These are phyloP conservation scores for Apodemia zela DNA, from an alignment of 2,888 invertebrate genomes.

Conservation along the genomic window DNA sequence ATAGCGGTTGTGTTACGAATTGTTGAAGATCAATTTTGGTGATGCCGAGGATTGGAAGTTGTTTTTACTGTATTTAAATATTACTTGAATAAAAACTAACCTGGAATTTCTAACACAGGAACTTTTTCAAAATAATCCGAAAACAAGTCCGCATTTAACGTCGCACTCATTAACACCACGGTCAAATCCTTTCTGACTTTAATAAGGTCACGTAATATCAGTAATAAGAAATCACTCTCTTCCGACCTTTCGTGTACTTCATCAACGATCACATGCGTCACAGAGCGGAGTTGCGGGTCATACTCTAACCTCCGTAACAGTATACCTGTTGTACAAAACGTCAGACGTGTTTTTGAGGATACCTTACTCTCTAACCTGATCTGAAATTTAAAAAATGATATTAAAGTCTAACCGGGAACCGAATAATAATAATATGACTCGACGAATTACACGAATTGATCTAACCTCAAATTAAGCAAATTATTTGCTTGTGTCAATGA, in stretches of 20 bases:
- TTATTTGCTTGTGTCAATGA: too few relatives aligned
- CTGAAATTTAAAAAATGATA: constrained; percentile 69
- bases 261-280: constrained; percentile 93
- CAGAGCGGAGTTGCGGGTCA: constrained; percentile 86
- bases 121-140: constrained; percentile 90
- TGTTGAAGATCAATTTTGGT: too few relatives aligned
- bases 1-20: too few relatives aligned
- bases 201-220: constrained; percentile 89
- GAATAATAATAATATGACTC: too few relatives aligned
- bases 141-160: constrained; percentile 91
- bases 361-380: constrained; percentile 90
- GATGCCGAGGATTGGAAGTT: too few relatives aligned
- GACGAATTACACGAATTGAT: too few relatives aligned
- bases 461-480: too few relatives aligned
- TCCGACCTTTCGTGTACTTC: constrained; percentile 96
- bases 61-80: too few relatives aligned
- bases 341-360: constrained; percentile 88
- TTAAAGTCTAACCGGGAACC: too few relatives aligned
- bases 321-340: constrained; percentile 97
- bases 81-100: constrained; percentile 41
- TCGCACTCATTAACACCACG: constrained; percentile 96
- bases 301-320: constrained; percentile 90
- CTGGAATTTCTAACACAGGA: constrained; percentile 90
- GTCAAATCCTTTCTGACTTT: constrained; percentile 87
- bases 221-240: constrained; percentile 93